Evolutionary conservation across 2,113 vertebrate genomes (phyloP).

Genomic region (Oenanthe melanoleuca): DNA sequence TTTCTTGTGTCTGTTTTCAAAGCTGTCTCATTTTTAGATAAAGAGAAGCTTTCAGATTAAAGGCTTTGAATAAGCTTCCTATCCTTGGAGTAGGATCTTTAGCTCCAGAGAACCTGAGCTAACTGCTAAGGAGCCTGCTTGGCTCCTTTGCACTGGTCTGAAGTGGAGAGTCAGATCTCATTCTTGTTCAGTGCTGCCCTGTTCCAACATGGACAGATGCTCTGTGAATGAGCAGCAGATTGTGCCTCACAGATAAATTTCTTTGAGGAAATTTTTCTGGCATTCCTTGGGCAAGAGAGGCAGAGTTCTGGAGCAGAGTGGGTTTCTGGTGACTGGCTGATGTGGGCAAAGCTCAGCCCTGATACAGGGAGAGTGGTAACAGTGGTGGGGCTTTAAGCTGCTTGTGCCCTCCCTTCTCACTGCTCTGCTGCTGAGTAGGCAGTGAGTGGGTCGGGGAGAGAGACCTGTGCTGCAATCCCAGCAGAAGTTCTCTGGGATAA

Average conservation of each 20-base stretch:
- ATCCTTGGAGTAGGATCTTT: not conserved
- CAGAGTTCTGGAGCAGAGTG: not conserved
- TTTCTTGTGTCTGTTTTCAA: not conserved
- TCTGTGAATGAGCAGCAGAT: not conserved
- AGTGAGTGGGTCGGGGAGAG: not conserved
- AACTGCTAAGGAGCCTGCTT: not conserved
- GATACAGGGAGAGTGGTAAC: rapidly evolving
- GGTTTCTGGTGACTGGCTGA: not conserved
- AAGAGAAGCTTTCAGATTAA: not conserved
- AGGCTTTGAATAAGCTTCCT: not conserved
- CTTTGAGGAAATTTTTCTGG: not conserved
- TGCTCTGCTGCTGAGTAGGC: not conserved
- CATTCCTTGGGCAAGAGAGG: not conserved
- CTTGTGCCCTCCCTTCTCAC: not conserved
- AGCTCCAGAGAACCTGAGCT: not conserved
- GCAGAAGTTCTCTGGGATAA: not conserved
- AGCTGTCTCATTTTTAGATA: not conserved
- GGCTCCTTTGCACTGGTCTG: not conserved
- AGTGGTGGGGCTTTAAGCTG: not conserved
- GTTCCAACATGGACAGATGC: not conserved
- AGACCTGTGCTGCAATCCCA: not conserved
- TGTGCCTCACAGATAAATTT: not conserved
- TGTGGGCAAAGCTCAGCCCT: not conserved
- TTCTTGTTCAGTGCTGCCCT: not conserved
- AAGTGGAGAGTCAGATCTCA: not conserved